Conservation (phyloP, 1,140 invertebrate species). For the Episyrphus balteatus region DNA sequence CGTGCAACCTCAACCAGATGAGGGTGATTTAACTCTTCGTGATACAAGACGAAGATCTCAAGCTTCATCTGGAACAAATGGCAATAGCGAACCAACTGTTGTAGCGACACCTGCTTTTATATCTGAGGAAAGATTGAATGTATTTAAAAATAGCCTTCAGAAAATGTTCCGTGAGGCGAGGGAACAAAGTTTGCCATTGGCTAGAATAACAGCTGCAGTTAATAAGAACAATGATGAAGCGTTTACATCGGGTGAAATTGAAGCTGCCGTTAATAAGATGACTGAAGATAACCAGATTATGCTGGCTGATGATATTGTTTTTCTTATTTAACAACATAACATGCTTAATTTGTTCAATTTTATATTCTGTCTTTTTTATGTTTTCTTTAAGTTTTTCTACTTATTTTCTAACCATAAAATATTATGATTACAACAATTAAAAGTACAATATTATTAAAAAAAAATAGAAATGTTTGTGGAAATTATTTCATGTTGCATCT, state of each 20-base stretch:
- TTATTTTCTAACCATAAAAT: too few relatives aligned
- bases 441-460: too few relatives aligned
- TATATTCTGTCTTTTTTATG: too few relatives aligned
- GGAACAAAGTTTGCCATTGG: constrained; percentile 52
- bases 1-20: constrained; percentile 27
- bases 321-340: constrained; percentile 57
- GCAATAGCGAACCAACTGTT: not conserved
- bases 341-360: not conserved
- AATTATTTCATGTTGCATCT: too few relatives aligned
- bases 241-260: constrained; percentile 63
- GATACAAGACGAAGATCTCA: constrained; percentile 23
- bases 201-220: constrained; percentile 46
- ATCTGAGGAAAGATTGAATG: constrained; percentile 20
- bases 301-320: constrained; percentile 79
- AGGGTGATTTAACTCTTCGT: constrained; percentile 27
- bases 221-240: constrained; percentile 46
- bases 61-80: constrained; percentile 7
- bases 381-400: too few relatives aligned
- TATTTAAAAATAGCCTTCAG: constrained; percentile 53
- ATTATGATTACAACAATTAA: too few relatives aligned
- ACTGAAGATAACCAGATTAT: constrained; percentile 84
- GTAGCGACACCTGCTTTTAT: constrained; percentile 6
- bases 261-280: constrained; percentile 70
- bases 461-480: too few relatives aligned
- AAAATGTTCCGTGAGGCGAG: constrained; percentile 57